These are phyloP conservation scores for Leuctra nigra DNA, from an alignment of 2,888 invertebrate species.

Conservation along the genomic window DNA sequence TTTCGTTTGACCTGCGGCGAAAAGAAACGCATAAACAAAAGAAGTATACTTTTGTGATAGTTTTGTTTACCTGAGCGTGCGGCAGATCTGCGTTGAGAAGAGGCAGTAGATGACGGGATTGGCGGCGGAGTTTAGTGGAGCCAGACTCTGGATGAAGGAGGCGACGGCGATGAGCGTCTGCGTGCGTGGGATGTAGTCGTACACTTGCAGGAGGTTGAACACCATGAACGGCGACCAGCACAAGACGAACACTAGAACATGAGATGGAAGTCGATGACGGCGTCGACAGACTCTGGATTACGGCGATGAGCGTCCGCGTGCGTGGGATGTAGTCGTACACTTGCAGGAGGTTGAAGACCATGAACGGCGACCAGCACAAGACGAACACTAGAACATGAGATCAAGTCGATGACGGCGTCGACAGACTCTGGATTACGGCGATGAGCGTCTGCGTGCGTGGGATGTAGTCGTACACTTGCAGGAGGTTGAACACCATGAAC, in stretches of 20 bases:
- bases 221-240: constrained; percentile 96
- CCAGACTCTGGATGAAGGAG: constrained; percentile 85
- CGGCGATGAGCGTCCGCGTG: constrained; percentile 72
- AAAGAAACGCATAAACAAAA: too few species aligned
- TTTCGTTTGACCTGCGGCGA: too few species aligned
- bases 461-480: constrained; percentile 81
- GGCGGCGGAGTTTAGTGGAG: constrained; percentile 87
- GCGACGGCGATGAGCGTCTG: constrained; percentile 78
- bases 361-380: constrained; percentile 85
- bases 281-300: constrained; percentile 86
- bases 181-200: constrained; percentile 69
- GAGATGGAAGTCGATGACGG: too few species aligned
- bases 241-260: constrained; percentile 73
- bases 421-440: constrained; percentile 83
- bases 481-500: constrained; percentile 84
- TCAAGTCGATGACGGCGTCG: too few species aligned
- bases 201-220: constrained; percentile 86
- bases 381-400: constrained; percentile 80
- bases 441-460: constrained; percentile 71
- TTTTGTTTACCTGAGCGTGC: constrained; percentile 75
- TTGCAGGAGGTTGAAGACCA: constrained; percentile 84
- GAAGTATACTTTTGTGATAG: too few species aligned
- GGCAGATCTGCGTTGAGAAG: constrained; percentile 83
- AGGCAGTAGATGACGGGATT: constrained; percentile 93
- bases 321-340: constrained; percentile 76